Evolutionary conservation across 2,113 vertebrate species (phyloP), one percentile per base, ranked within the genome.

Genomic region (Aspiorhynchus laticeps): DNA sequence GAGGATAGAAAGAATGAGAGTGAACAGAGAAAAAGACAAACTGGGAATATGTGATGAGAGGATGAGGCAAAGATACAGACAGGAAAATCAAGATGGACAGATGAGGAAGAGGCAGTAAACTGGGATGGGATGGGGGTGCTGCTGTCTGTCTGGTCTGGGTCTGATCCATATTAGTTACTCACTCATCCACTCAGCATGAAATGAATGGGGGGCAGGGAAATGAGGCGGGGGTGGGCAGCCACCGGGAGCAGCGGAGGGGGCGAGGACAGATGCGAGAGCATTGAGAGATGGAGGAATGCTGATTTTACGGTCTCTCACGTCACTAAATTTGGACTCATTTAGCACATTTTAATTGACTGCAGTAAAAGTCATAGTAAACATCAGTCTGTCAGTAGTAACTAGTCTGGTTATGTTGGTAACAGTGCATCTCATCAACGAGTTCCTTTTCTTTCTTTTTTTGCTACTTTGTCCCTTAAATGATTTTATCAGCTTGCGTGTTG

Each of bases 131-230:
- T 86, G 88, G 87, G 65, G 87, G 59, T 61, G 83, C 83, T 88
- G 87, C 74, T 88, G 84, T 88, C 88, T 90, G 89, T 90, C 89
- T 88, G 83, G 86, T 87, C 86, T 84, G 73, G 88, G 83, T 90
- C 85, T 86, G 89, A 88, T 88, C 85, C 89, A 90, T 88, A 90
- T 90, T 89, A 90, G 83, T 87, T 90, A 84, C 84, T 75, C 87
- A 56, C 76, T 86, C 87, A 87, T 83, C 80, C 88, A 89, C 83
- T 81, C 90, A 86, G 84, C 41, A 38, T 28, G 48, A 86, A 88
- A 73, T 84, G 87, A 86, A 84, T 75, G 87, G 82, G 85, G 80
- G 89, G 82, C 76, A 84, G 82, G 86, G 83, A 65, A 67, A 61
- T 7, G 36, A 61, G 38, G 31, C 28, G 46, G 65, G 76, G 88